Conservation (phyloP, 1,140 invertebrate species). For the Portunus trituberculatus region DNA sequence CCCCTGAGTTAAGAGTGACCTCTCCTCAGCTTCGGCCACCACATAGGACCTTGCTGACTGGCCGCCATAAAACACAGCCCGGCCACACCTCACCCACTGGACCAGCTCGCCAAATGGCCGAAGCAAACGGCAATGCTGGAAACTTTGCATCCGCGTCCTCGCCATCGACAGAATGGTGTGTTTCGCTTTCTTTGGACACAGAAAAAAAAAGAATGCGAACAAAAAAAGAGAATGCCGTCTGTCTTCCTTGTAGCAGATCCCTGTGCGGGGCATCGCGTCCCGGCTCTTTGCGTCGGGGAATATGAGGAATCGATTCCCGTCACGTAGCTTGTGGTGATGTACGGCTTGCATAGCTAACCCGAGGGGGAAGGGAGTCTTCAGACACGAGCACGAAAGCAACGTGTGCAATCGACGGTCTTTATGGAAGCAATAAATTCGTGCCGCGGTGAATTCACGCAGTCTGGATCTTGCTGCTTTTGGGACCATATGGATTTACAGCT, state of each 20-base stretch:
- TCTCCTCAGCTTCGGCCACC: background rate
- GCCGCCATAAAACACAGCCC: background rate
- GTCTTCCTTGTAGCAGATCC: too few species aligned
- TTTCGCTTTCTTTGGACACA: too few species aligned
- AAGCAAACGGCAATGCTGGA: background rate
- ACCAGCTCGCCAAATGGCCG: background rate
- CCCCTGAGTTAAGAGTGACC: background rate
- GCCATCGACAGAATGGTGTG: too few species aligned
- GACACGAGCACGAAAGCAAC: background rate
- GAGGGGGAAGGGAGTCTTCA: background rate
- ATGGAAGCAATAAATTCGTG: background rate
- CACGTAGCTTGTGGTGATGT: background rate
- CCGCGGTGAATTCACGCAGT: background rate
- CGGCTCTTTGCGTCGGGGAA: background rate
- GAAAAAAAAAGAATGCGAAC: too few species aligned
- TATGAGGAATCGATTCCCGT: background rate
- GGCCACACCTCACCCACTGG: background rate
- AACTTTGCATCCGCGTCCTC: background rate
- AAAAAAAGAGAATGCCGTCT: too few species aligned
- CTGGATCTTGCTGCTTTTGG: background rate
- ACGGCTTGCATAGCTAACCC: background rate
- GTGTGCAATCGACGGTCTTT: background rate
- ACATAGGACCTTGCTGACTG: background rate
- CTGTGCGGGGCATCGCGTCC: background rate
- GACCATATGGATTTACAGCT: background rate